A percentile compares a stretch with the other conserved stretches of the same genome.
phyloP scores from a whole-genome alignment of 1,140 invertebrate genomes.

The Charaxes varanes region DNA sequence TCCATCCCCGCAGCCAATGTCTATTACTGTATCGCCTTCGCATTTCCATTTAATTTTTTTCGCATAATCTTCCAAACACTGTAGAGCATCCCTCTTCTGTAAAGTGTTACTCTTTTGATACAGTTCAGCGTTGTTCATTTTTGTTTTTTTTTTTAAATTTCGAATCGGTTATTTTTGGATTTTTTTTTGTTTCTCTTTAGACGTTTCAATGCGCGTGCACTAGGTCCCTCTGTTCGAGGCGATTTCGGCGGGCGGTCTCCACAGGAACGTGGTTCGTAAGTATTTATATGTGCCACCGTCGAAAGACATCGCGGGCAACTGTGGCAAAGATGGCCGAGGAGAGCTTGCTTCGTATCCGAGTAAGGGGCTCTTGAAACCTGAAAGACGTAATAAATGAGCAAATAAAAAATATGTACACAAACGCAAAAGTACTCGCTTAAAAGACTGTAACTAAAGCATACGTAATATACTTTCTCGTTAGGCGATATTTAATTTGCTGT shows the following conservation, averaged over 20 bases:
- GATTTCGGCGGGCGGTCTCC: constrained; percentile 43
- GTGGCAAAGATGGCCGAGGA: constrained; percentile 22
- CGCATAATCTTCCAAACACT: constrained; percentile 80
- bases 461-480: too few relatives aligned
- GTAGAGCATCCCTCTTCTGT: constrained; percentile 80
- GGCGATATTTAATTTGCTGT: too few relatives aligned
- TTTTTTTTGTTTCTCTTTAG: constrained; percentile 20
- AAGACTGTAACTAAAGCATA: too few relatives aligned
- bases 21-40: constrained; percentile 76
- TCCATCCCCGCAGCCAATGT: constrained; percentile 88
- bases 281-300: constrained; percentile 49
- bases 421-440: too few relatives aligned
- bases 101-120: constrained; percentile 79
- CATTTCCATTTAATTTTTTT: constrained; percentile 76
- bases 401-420: too few relatives aligned
- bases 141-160: constrained; percentile 16
- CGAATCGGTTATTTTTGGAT: constrained; percentile 23
- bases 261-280: constrained; percentile 37
- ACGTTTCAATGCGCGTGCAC: constrained; percentile 33
- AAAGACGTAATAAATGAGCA: too few relatives aligned
- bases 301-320: constrained; percentile 28
- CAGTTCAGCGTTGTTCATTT: constrained; percentile 78
- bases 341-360: constrained; percentile 6
- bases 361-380: constrained; percentile 16
- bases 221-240: constrained; percentile 37